These are phyloP conservation scores for Sinocyclocheilus maitianheensis DNA, from an alignment of 2,113 vertebrate species.

Conservation along the genomic window DNA sequence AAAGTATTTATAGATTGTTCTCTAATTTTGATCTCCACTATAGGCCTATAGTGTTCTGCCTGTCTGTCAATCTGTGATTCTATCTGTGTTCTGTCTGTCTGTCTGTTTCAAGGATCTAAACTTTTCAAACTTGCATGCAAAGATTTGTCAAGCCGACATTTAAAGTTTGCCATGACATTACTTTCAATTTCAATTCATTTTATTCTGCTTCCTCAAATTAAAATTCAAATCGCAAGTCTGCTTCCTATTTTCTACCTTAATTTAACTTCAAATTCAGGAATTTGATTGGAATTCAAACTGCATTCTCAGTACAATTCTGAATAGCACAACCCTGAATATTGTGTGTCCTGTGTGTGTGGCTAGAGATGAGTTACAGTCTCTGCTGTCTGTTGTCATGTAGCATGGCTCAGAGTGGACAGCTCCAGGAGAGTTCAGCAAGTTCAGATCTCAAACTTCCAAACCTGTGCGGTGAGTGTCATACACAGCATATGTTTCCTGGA, in stretches of 20 bases:
- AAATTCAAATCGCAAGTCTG: not conserved
- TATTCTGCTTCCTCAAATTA: not conserved
- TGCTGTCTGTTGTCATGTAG: slow-evolving; percentile 62
- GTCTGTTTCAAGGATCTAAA: not conserved
- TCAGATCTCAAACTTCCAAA: slow-evolving; percentile 76
- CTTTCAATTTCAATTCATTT: not conserved
- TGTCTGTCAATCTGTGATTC: no score
- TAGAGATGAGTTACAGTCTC: not conserved
- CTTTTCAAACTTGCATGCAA: not conserved
- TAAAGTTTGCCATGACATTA: not conserved
- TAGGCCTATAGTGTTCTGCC: no score
- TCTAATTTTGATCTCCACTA: no score
- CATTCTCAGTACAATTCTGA: not conserved
- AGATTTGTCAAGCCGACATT: not conserved
- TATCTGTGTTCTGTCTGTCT: no score
- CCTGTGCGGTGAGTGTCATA: slow-evolving; percentile 76
- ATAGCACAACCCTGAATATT: not conserved
- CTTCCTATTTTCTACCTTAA: not conserved
- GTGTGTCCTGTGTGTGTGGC: not conserved
- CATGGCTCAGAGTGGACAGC: slow-evolving; percentile 86
- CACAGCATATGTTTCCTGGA: not conserved
- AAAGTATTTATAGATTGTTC: no score
- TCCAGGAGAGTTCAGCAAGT: slow-evolving; percentile 85
- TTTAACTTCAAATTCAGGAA: slow-evolving; percentile 1
- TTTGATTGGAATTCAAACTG: not conserved